Evolutionary conservation across 2,888 invertebrate genomes (phyloP).

Genomic region (Drosophila nr. fundita): DNA sequence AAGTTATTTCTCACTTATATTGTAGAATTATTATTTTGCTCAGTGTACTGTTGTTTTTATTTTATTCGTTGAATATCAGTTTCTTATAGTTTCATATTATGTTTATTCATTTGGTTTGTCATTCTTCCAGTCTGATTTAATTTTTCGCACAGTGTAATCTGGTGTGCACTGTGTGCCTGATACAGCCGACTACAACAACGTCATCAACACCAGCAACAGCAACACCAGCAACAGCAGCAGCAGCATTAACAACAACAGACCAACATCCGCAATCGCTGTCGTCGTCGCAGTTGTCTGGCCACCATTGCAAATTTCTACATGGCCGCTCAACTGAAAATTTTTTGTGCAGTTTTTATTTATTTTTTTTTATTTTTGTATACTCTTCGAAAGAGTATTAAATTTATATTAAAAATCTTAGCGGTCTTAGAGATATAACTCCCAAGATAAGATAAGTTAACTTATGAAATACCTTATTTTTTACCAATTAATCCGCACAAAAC

Average conservation of each 20-base stretch:
- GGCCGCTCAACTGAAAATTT: slow-evolving; percentile 85
- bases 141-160: slow-evolving; percentile 34
- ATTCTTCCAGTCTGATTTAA: background rate
- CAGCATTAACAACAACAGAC: slow-evolving; percentile 28
- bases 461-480: too few species aligned
- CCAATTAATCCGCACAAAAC: background rate
- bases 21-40: background rate
- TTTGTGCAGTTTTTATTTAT: slow-evolving; percentile 76
- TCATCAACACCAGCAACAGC: slow-evolving; percentile 5
- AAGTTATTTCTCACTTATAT: background rate
- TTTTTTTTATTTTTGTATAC: background rate
- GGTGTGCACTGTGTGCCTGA: slow-evolving; percentile 54
- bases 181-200: slow-evolving; percentile 14
- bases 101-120: background rate
- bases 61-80: background rate
- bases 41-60: background rate
- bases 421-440: fast-evolving
- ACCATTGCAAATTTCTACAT: slow-evolving; percentile 85
- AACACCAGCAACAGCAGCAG: background rate
- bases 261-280: slow-evolving; percentile 58
- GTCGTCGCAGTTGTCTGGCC: slow-evolving; percentile 66
- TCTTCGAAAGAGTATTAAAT: background rate
- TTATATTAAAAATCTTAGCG: background rate
- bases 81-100: background rate
- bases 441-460: background rate